Conservation (phyloP, 2,113 vertebrate species). For the Xiphias gladius region DNA sequence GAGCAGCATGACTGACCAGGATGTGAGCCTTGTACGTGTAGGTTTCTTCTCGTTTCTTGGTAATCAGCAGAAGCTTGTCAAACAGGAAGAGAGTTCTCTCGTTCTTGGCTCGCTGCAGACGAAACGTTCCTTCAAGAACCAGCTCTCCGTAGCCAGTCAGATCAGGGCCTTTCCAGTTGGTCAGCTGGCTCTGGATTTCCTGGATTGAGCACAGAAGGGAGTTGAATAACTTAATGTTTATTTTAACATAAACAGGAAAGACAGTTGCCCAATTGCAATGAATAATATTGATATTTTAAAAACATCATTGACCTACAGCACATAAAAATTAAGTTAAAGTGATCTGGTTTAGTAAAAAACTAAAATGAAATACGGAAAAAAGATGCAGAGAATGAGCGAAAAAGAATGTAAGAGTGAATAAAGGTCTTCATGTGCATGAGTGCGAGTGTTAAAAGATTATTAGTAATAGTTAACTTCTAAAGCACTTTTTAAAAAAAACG, state of each 20-base stretch:
- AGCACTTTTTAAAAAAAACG: too few species aligned
- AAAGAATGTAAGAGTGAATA: not conserved
- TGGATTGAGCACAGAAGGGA: constrained; percentile 61
- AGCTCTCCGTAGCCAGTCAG: constrained; percentile 96
- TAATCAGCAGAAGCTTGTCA: constrained; percentile 95
- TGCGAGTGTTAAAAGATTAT: not conserved
- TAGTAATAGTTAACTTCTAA: not conserved
- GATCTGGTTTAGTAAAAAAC: not conserved
- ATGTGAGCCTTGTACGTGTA: constrained; percentile 98
- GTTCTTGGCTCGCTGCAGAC: constrained; percentile 96
- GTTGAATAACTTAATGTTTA: not conserved
- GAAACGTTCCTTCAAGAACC: constrained; percentile 97
- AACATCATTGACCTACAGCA: not conserved
- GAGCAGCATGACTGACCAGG: constrained; percentile 85
- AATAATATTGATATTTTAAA: not conserved
- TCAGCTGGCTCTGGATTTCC: constrained; percentile 98
- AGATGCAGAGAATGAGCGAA: not conserved
- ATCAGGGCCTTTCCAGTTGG: constrained; percentile 98
- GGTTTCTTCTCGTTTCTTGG: constrained; percentile 95
- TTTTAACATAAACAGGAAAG: constrained; percentile 17
- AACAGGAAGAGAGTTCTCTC: constrained; percentile 97
- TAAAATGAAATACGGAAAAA: not conserved
- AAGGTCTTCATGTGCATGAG: too few species aligned
- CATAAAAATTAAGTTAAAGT: not conserved
- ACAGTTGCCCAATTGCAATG: not conserved